Evolutionary conservation across 2,797 vertebrate genomes (phyloP).

Genomic region (Malacoraja senta): DNA sequence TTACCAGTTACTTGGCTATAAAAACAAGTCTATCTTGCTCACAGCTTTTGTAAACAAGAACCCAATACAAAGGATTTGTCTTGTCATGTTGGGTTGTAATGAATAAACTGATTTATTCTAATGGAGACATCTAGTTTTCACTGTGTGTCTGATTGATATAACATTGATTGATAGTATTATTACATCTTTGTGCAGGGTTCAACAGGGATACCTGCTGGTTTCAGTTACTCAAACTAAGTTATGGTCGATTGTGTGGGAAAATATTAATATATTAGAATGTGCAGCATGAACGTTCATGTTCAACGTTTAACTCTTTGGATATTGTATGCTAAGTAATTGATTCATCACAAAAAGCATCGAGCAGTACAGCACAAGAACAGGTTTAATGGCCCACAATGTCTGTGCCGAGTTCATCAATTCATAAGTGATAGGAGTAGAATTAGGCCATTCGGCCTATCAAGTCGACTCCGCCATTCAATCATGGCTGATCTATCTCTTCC

Average conservation of each 20-base stretch:
- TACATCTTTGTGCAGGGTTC: neutral
- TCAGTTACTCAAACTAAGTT: neutral
- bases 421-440: no score
- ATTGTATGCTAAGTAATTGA: neutral
- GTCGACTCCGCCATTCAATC: no score
- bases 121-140: neutral
- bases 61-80: neutral
- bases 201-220: neutral
- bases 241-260: neutral
- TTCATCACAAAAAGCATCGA: no score
- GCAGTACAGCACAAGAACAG: no score
- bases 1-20: neutral
- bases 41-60: neutral
- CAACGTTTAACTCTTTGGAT: neutral
- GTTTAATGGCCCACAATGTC: no score
- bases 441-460: no score
- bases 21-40: no score
- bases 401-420: no score
- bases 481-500: no score
- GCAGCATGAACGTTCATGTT: neutral
- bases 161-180: slow-evolving; percentile 7
- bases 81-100: slow-evolving; percentile 26
- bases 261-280: neutral
- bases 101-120: slow-evolving; percentile 7
- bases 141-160: neutral